A percentile compares a stretch with the other conserved stretches of the same genome.
These are phyloP conservation scores for Rhynchotus rufescens DNA, from an alignment of 2,797 vertebrate genomes.

Conservation along the genomic window DNA sequence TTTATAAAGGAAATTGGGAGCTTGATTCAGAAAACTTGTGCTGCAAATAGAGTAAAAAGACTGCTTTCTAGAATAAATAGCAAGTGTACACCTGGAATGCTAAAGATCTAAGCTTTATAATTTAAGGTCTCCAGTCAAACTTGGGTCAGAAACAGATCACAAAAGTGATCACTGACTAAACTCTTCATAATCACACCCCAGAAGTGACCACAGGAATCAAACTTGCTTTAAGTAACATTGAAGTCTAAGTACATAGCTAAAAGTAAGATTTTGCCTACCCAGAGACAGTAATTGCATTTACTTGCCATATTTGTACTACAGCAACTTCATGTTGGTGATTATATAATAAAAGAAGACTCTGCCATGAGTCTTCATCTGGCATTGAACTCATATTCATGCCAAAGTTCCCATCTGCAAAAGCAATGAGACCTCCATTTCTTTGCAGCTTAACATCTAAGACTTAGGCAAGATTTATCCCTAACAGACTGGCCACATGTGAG, in stretches of 20 bases:
- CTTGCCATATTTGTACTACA: neutral
- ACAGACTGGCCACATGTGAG: neutral
- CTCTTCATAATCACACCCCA: neutral
- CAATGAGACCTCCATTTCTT: neutral
- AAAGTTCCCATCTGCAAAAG: neutral
- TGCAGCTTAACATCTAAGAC: neutral
- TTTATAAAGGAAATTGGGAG: neutral
- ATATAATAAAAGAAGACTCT: neutral
- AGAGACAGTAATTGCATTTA: neutral
- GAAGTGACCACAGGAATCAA: neutral
- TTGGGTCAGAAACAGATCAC: neutral
- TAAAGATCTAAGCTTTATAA: neutral
- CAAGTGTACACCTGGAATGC: neutral
- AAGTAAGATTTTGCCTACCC: neutral
- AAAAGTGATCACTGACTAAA: neutral
- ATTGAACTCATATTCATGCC: neutral
- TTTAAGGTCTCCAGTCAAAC: neutral
- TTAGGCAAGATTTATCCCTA: conserved; percentile 5
- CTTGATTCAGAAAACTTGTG: neutral
- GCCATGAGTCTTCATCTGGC: neutral
- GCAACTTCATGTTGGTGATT: neutral
- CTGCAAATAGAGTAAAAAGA: neutral
- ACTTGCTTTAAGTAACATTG: neutral
- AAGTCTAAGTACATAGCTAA: neutral
- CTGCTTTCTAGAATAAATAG: neutral